These are phyloP conservation scores for Pseudorasbora parva DNA, from an alignment of 2,113 vertebrate species.

Conservation along the genomic window DNA sequence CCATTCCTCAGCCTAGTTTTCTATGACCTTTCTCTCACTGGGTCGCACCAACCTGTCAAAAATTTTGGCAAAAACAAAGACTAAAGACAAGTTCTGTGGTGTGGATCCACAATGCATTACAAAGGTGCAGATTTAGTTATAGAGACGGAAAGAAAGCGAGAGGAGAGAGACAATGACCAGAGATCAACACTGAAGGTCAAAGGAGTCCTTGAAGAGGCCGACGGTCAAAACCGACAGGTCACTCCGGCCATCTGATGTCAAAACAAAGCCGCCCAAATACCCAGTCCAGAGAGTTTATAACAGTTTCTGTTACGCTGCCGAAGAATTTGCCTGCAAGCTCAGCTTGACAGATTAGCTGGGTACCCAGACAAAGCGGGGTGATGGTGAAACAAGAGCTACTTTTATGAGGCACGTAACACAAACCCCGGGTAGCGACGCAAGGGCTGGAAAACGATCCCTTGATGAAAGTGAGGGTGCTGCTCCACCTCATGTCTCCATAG, in stretches of 20 bases:
- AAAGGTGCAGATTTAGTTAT: constrained; percentile 68
- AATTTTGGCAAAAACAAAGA: constrained; percentile 59
- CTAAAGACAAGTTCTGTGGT: constrained; percentile 62
- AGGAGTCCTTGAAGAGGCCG: not conserved
- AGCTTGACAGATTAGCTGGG: constrained; percentile 81
- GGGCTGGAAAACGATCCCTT: constrained; percentile 83
- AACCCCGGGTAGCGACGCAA: constrained; percentile 77
- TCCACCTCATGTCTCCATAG: constrained; percentile 86
- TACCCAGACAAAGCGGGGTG: constrained; percentile 75
- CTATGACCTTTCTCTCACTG: constrained; percentile 71
- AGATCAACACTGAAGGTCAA: constrained; percentile 67
- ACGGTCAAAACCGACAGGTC: not conserved
- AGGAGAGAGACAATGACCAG: constrained; percentile 45
- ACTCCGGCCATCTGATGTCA: not conserved
- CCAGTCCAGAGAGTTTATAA: constrained; percentile 62
- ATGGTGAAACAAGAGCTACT: constrained; percentile 81
- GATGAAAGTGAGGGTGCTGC: constrained; percentile 83
- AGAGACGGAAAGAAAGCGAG: constrained; percentile 61
- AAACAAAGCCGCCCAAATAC: constrained; percentile 4
- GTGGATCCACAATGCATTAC: constrained; percentile 64
- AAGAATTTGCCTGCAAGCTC: constrained; percentile 84
- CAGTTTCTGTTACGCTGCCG: constrained; percentile 74
- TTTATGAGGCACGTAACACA: constrained; percentile 80
- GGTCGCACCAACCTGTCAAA: constrained; percentile 73
- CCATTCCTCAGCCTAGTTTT: constrained; percentile 62